Percentiles rank a stretch among this genome's conserved stretches.
Conservation (phyloP, 2,797 vertebrate genomes). For the Thamnophis elegans region DNA sequence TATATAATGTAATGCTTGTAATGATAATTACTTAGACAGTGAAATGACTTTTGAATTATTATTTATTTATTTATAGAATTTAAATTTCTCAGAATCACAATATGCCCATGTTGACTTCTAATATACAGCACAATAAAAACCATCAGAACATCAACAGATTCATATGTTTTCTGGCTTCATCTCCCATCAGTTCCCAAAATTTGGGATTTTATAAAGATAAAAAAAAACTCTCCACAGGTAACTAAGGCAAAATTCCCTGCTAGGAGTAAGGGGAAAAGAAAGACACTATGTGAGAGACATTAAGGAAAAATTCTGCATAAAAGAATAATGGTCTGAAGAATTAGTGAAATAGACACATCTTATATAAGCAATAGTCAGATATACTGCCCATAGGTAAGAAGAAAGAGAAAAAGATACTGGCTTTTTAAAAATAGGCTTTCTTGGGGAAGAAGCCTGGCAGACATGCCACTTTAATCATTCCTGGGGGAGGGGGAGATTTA, state of each 20-base stretch:
- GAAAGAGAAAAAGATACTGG: background rate
- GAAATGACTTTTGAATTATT: background rate
- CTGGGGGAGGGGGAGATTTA: background rate
- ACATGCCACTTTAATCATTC: background rate
- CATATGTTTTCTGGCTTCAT: background rate
- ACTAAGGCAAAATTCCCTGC: background rate
- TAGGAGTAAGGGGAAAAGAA: background rate
- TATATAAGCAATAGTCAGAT: background rate
- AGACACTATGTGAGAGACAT: background rate
- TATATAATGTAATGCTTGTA: background rate
- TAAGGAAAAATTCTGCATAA: background rate
- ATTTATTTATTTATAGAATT: background rate
- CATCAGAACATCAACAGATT: background rate
- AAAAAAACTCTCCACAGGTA: background rate
- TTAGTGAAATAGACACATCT: constrained; percentile 24
- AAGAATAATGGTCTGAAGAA: background rate
- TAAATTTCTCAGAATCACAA: background rate
- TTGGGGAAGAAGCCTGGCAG: background rate
- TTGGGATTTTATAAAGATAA: background rate
- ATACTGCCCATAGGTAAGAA: background rate
- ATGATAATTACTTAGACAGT: background rate
- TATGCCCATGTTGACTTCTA: background rate
- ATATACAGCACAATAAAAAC: background rate
- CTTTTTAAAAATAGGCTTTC: background rate
- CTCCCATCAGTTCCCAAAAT: background rate